Base-by-base conservation (phyloP, 2,888 invertebrate species). In the Cephus nigrinus region DNA sequence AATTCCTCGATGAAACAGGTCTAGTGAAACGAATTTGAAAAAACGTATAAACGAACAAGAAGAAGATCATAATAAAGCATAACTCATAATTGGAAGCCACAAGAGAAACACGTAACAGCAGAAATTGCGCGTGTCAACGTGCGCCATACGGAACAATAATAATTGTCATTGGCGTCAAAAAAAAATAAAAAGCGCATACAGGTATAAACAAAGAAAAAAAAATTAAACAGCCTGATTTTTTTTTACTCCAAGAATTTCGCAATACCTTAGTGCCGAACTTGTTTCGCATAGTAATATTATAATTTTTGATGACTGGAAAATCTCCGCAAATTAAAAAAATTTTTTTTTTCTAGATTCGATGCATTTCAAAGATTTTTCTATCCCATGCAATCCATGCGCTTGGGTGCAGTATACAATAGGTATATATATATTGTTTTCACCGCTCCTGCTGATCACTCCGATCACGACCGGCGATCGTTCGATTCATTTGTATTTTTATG, bases 1-100 rank as follows among this genome's bases (percentile, higher is more conserved):
- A 80, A 96, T 96, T 1, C 93, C 96, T 79, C 94, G 94, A 82
- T 95, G 95, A 83, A 96, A 95, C 15, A 96, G 88, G 79, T 95
- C 96, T 95, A 86, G 76, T n/a, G 40, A 12, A 12, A 68, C n/a
- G 15, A 15, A 33, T 12, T 32, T 32, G 0, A 76, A 78, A 69
- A 78, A 15, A 31, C 35, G 33, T 35, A 40, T 23, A 23, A 55
- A 23, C 2, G 5, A 55, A 55, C 15, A 55, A 55, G 9, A 55
- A 55, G 40, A 55, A 55, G 1, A 23, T 55, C 23, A 55, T 9
- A 55, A 55, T 9, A 0, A 23, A 55, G 23, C 9, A 55, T 2
- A 55, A 9, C 23, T 31, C 31, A 31, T 23, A 55, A 55, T 9
- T 23, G 5, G 23, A 23, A 55, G 9, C 55, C 55, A 55, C 55